Conservation (phyloP, 1,140 invertebrate species). For the Brachionus asplanchnoidis region DNA sequence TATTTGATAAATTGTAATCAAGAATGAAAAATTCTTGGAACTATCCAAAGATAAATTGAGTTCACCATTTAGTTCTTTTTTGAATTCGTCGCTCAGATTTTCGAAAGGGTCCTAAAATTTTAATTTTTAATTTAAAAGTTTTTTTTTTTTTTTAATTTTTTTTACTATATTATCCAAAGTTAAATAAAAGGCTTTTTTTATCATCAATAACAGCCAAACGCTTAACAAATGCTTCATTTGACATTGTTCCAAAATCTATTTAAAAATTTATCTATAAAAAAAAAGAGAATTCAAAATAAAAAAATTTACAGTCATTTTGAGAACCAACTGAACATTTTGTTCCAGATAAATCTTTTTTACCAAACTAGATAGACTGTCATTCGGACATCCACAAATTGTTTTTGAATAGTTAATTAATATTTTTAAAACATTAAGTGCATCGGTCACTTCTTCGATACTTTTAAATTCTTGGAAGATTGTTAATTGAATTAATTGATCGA, state of each 20-base stretch:
- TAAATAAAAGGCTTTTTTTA: neutral
- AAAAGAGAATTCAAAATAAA: neutral
- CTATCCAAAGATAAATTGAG: neutral
- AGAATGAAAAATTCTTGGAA: neutral
- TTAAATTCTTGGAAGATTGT: neutral
- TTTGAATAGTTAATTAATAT: constrained; percentile 14
- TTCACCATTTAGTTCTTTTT: neutral
- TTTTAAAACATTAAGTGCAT: neutral
- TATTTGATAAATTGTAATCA: neutral
- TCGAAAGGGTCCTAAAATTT: neutral
- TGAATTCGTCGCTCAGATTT: neutral
- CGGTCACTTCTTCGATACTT: neutral
- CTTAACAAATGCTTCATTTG: neutral
- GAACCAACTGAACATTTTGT: neutral
- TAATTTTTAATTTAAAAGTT: neutral
- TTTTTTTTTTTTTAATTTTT: neutral
- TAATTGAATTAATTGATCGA: neutral
- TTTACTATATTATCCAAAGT: neutral
- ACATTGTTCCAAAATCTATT: neutral
- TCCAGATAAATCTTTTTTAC: neutral
- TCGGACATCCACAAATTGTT: neutral
- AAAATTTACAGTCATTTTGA: neutral
- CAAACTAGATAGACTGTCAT: neutral
- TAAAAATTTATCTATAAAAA: neutral
- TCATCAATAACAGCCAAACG: neutral